Evolutionary conservation across 2,113 vertebrate species (phyloP).

Genomic region (Triplophysa dalaica): DNA sequence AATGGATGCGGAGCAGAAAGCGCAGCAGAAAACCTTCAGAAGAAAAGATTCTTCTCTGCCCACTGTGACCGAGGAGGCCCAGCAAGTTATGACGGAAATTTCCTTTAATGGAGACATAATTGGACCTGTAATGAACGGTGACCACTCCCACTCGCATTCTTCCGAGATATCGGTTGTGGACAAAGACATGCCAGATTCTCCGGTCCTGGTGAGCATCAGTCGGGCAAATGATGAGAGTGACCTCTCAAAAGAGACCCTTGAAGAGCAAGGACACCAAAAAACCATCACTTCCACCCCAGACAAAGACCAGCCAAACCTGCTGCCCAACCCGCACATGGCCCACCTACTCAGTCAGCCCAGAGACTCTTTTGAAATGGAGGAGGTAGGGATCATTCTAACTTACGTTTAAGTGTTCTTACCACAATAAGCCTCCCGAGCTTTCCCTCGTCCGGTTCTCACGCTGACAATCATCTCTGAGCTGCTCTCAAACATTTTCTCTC

Average conservation of each 20-base stretch:
- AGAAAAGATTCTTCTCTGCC: slow-evolving; percentile 83
- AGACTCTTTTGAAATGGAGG: slow-evolving; percentile 97
- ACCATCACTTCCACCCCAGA: slow-evolving; percentile 53
- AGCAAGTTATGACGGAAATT: slow-evolving; percentile 47
- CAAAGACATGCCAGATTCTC: not conserved
- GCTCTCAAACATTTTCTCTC: not conserved
- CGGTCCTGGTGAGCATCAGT: slow-evolving; percentile 46
- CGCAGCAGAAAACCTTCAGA: slow-evolving; percentile 71
- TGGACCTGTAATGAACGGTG: slow-evolving; percentile 35
- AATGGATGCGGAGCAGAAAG: slow-evolving; percentile 63
- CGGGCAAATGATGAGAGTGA: slow-evolving; percentile 49
- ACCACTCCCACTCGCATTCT: not conserved
- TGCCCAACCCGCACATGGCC: slow-evolving; percentile 69
- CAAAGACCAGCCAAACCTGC: slow-evolving; percentile 66
- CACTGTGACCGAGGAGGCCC: slow-evolving; percentile 84
- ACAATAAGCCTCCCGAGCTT: not conserved
- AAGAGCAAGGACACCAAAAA: slow-evolving; percentile 49
- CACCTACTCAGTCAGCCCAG: slow-evolving; percentile 80
- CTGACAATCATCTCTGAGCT: slow-evolving; percentile 11
- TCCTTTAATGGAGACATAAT: slow-evolving; percentile 19
- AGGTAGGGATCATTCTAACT: slow-evolving; percentile 72
- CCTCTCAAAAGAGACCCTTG: slow-evolving; percentile 47
- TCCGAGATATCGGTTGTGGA: not conserved
- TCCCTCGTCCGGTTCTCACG: slow-evolving; percentile 26
- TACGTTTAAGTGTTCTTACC: not conserved